These are phyloP conservation scores for Menura novaehollandiae DNA, from an alignment of 2,113 vertebrate genomes.

Conservation along the genomic window DNA sequence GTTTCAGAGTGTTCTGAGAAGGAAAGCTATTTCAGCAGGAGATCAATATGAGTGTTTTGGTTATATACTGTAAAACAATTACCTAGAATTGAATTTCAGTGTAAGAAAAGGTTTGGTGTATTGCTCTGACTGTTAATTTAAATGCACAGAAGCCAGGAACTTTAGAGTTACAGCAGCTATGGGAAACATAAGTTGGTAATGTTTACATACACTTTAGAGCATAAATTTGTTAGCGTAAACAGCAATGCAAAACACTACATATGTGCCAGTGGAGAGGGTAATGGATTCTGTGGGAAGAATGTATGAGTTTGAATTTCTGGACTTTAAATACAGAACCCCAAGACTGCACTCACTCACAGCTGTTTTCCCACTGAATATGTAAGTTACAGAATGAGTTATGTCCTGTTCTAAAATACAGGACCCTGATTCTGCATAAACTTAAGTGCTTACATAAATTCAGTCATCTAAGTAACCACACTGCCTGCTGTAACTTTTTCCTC, in stretches of 20 bases:
- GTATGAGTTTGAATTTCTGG: slow-evolving; percentile 54
- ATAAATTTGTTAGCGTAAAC: slow-evolving; percentile 42
- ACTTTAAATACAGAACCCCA: slow-evolving; percentile 21
- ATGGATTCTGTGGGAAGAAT: slow-evolving; percentile 16
- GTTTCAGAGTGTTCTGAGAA: background rate
- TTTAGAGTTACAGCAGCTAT: slow-evolving; percentile 14
- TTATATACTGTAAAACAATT: background rate
- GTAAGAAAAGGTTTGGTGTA: background rate
- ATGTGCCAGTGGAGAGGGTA: slow-evolving; percentile 25
- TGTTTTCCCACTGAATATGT: background rate
- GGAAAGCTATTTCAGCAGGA: background rate
- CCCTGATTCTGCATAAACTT: slow-evolving; percentile 1
- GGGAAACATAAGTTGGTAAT: slow-evolving; percentile 12
- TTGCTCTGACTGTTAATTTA: background rate
- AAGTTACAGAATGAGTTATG: background rate
- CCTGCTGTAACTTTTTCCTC: background rate
- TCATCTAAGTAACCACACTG: background rate
- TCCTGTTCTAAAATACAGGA: background rate
- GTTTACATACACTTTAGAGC: background rate
- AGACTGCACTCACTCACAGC: background rate
- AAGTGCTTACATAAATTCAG: background rate
- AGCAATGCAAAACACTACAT: background rate
- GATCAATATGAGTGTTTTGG: background rate
- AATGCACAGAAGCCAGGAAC: slow-evolving; percentile 1
- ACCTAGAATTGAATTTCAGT: slow-evolving; percentile 7